Percentiles rank a stretch among this genome's conserved stretches.
Evolutionary conservation across 37 sponge, comb jelly and placozoan genomes (phyloP).

Genomic region (Oscarella lobularis): DNA sequence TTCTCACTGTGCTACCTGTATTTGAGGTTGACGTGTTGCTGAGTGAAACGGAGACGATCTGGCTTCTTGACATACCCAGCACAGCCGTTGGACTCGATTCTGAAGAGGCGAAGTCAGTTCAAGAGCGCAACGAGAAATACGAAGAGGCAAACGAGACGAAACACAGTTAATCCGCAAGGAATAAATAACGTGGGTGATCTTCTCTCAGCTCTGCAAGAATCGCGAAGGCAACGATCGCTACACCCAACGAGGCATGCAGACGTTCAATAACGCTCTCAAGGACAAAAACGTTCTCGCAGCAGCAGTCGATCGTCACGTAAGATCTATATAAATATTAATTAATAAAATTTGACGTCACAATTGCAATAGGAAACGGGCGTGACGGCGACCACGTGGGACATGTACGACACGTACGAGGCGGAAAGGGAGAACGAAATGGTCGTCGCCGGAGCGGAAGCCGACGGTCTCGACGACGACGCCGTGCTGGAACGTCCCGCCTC

Average conservation of each 20-base stretch:
- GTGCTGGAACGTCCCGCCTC: no score
- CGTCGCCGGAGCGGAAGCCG: no score
- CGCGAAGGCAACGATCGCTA: slow-evolving; percentile 78
- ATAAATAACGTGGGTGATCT: no score
- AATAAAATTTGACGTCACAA: neutral
- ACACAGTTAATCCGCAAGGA: no score
- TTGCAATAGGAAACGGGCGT: slow-evolving; percentile 40
- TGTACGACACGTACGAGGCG: slow-evolving; percentile 68
- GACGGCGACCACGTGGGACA: slow-evolving; percentile 80
- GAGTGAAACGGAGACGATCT: slow-evolving; percentile 85
- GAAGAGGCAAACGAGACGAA: no score
- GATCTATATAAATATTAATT: neutral
- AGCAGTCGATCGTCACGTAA: neutral
- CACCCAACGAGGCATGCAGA: slow-evolving; percentile 81
- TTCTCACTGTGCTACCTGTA: slow-evolving; percentile 1
- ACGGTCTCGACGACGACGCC: no score
- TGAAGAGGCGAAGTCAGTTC: slow-evolving; percentile 56
- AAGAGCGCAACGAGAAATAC: slow-evolving; percentile 49
- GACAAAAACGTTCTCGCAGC: slow-evolving; percentile 68
- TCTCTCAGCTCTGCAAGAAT: slow-evolving; percentile 27
- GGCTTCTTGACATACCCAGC: slow-evolving; percentile 74
- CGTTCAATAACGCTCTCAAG: slow-evolving; percentile 72
- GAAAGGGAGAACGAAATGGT: no score
- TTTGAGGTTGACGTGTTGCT: slow-evolving; percentile 64
- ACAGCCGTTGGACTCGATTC: slow-evolving; percentile 60